Conservation (phyloP, 1,140 invertebrate genomes). For the Cherax destructor region DNA sequence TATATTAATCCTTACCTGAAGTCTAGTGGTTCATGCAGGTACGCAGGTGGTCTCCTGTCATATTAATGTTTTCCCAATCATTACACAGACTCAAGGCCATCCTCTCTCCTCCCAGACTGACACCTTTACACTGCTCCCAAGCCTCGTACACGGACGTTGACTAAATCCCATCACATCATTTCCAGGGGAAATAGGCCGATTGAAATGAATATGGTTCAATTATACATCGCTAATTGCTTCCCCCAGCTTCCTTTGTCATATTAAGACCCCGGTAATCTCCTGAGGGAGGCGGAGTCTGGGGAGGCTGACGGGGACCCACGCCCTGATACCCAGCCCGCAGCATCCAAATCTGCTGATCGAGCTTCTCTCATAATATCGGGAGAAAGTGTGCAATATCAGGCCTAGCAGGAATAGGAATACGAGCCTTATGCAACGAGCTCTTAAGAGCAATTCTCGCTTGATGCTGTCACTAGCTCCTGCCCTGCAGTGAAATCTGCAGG, state of each 20-base stretch:
- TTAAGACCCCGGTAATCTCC: constrained; percentile 1
- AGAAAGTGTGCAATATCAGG: background rate
- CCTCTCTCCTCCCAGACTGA: background rate
- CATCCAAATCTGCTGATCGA: background rate
- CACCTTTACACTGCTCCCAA: background rate
- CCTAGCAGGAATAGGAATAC: background rate
- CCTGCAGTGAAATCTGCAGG: background rate
- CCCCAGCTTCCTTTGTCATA: constrained; percentile 12
- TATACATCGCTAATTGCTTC: constrained; percentile 16
- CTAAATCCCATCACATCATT: background rate
- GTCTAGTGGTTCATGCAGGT: too few relatives aligned
- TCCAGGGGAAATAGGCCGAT: background rate
- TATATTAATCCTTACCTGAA: too few relatives aligned
- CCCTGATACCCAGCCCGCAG: background rate
- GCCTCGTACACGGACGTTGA: background rate
- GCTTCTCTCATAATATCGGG: background rate
- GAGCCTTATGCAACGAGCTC: background rate
- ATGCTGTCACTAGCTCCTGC: background rate
- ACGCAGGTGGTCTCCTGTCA: background rate
- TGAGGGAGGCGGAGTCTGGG: too few relatives aligned
- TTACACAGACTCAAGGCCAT: background rate
- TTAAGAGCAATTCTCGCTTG: background rate
- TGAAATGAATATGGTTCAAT: background rate
- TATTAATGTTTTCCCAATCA: background rate
- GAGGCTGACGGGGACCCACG: background rate